These are phyloP conservation scores for Drosophila quinaria DNA, from an alignment of 2,888 invertebrate species.

Conservation along the genomic window DNA sequence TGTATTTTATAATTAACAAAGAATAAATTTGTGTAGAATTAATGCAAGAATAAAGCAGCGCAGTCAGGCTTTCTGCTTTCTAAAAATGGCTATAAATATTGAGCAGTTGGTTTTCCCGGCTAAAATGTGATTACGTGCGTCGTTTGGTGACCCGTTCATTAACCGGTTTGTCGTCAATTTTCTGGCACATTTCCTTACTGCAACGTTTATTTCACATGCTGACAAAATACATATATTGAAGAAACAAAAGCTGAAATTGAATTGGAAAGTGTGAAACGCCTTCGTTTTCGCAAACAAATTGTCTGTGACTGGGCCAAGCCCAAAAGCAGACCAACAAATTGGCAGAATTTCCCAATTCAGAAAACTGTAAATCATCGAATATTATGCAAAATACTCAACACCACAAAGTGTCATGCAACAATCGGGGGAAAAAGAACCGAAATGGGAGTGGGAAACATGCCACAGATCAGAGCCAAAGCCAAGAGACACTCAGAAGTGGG, in stretches of 20 bases:
- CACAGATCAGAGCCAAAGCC: slow-evolving; percentile 35
- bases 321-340: slow-evolving; percentile 37
- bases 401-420: not conserved
- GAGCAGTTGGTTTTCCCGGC: slow-evolving; percentile 3
- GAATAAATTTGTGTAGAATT: not conserved
- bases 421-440: not conserved
- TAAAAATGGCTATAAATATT: slow-evolving; percentile 8
- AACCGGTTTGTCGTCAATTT: slow-evolving; percentile 24
- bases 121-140: slow-evolving; percentile 9
- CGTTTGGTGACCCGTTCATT: slow-evolving; percentile 7
- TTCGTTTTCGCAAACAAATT: slow-evolving; percentile 42
- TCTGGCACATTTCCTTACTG: slow-evolving; percentile 18
- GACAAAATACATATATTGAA: not conserved
- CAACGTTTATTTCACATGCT: slow-evolving; percentile 6
- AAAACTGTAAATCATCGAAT: slow-evolving; percentile 34
- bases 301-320: slow-evolving; percentile 52
- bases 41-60: not conserved
- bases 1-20: not conserved
- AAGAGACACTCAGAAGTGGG: slow-evolving; percentile 57
- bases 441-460: slow-evolving; percentile 12
- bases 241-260: slow-evolving; percentile 28
- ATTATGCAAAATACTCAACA: slow-evolving; percentile 49
- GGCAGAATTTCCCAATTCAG: slow-evolving; percentile 34
- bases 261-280: slow-evolving; percentile 66
- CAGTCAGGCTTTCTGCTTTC: slow-evolving; percentile 6